Base-by-base conservation (phyloP, 2,888 invertebrate species). In the Andrena camellia region DNA sequence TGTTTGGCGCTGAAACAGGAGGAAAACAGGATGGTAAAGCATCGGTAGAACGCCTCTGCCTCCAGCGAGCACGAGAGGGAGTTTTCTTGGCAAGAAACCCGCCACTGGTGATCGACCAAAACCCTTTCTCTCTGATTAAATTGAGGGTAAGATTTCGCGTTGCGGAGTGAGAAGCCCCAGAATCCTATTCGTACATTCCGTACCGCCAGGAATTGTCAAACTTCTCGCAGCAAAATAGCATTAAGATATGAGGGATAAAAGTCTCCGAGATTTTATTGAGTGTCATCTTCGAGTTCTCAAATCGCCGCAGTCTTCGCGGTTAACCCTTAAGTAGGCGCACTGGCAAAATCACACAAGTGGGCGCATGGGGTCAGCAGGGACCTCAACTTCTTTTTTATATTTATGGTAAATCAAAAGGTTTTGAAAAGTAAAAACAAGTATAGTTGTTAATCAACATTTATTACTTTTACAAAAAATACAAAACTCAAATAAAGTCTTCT, bases 1-100 rank as follows among this genome's bases (percentile, higher is more conserved):
- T 96, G 83, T 95, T 94, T 54, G 96, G 96, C 88, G 95, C 97
- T 97, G 95, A 52, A 95, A 95, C 87, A 85, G 85, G 88, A 89
- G 17, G 82, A 78, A 83, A 84, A 85, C 80, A 84, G 63, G 63
- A 42, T 74, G 71, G 57, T 82, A 81, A 82, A 86, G 75, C 68
- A 67, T 71, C 42, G 35, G 33, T 60, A 42, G 63, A 78, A 85
- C 78, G 52, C 59, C 57, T 57, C 23, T 54, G 31, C 13, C 66
- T 67, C 29, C 42, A 20, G 48, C n/a, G 23, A 52, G 31, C 33
- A 35, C 23, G 48, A 33, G 26, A 33, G 60, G 48, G 50, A 63
- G 60, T 57, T 82, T 71, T 69, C 71, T 83, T 67, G 83, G 66
- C 76, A 82, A 57, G 69, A 33, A 33, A 48, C 54, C 63, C 31